Evolutionary conservation across 64 coral and sea anemone genomes (phyloP).

Genomic region (Exaiptasia diaphana): DNA sequence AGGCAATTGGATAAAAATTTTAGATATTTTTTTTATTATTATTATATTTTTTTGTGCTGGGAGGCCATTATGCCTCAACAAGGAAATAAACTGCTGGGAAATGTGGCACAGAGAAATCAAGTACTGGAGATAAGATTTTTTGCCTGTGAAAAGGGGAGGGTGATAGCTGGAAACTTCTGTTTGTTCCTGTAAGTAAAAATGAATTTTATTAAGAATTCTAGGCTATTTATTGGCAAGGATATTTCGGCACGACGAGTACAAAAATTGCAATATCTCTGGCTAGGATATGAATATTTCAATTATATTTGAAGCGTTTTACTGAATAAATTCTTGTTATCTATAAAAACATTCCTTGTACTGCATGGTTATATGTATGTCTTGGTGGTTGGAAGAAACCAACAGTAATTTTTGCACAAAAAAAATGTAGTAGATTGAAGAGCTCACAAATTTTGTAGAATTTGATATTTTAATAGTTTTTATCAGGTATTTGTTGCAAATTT

Average conservation of each 20-base stretch:
- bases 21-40: conserved; percentile 25
- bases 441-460: conserved; percentile 24
- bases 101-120: conserved; percentile 52
- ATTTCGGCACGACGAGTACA: conserved; percentile 25
- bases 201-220: not conserved
- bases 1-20: conserved; percentile 32
- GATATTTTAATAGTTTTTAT: conserved; percentile 30
- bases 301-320: conserved; percentile 65
- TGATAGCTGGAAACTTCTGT: not conserved
- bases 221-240: too few species aligned
- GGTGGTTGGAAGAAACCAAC: not conserved
- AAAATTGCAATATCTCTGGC: conserved; percentile 52
- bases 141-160: not conserved
- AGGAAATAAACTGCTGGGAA: conserved; percentile 67
- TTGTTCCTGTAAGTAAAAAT: not conserved
- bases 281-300: conserved; percentile 64
- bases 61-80: conserved; percentile 42
- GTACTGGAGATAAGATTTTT: conserved; percentile 24
- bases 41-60: conserved; percentile 30
- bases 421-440: not conserved
- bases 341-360: conserved; percentile 12
- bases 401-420: not conserved
- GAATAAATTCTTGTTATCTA: conserved; percentile 44
- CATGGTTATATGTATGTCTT: conserved; percentile 2
- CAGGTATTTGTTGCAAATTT: conserved; percentile 47